Percentiles rank a stretch among this genome's conserved stretches.
These are phyloP conservation scores for Alectoris magna DNA, from an alignment of 2,797 vertebrate species.

Conservation along the genomic window DNA sequence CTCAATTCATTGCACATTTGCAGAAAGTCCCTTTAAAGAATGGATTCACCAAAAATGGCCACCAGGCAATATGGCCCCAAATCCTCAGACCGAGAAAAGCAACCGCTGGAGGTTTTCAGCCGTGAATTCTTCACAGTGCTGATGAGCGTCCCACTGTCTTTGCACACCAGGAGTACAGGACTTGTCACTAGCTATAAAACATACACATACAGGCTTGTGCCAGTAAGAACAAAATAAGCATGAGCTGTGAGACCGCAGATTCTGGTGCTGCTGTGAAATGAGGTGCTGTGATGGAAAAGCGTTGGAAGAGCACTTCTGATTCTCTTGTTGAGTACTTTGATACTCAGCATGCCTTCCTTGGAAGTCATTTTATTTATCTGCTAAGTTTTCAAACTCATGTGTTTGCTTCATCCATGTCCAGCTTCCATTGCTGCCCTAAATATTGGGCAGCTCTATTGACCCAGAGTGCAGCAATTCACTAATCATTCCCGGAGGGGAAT, in stretches of 20 bases:
- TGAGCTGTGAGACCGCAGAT: neutral
- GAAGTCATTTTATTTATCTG: conserved; percentile 1
- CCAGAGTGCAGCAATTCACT: neutral
- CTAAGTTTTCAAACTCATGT: neutral
- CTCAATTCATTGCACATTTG: neutral
- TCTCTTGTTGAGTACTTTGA: neutral
- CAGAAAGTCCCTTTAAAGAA: neutral
- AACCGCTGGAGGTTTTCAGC: neutral
- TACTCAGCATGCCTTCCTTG: neutral
- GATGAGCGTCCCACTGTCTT: neutral
- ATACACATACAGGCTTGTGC: neutral
- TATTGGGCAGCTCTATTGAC: neutral
- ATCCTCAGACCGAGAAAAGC: neutral
- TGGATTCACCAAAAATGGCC: neutral
- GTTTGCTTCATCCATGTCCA: neutral
- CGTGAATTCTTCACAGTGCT: neutral
- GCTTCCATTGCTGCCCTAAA: neutral
- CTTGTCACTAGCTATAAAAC: neutral
- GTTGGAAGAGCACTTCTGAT: neutral
- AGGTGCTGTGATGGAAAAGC: neutral
- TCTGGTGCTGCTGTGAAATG: neutral
- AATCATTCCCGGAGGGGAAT: neutral
- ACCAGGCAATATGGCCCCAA: neutral
- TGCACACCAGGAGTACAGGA: neutral
- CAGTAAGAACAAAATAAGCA: neutral